Conservation (phyloP, 35 echinoderm and acorn worm genomes). For the Acanthaster planci region DNA sequence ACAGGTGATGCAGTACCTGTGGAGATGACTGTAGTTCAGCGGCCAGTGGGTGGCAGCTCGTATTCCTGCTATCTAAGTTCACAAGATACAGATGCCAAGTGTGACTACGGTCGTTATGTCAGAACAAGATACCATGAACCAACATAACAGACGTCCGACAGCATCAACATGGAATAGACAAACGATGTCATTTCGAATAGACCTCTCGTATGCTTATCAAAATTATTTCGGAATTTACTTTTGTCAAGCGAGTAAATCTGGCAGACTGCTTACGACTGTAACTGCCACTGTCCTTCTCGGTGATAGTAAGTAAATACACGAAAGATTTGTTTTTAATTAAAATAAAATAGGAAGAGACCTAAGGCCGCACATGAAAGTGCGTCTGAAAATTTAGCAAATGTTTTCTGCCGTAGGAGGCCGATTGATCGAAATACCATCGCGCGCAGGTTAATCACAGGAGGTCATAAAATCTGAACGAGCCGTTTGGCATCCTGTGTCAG, state of each 20-base stretch:
- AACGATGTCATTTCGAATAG: neutral
- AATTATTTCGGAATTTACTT: neutral
- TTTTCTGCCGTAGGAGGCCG: too few species aligned
- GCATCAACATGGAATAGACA: neutral
- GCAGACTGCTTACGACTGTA: neutral
- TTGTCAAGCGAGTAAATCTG: neutral
- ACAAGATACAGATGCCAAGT: neutral
- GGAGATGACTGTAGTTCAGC: neutral
- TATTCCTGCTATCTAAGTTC: neutral
- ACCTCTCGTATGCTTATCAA: neutral
- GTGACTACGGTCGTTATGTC: neutral
- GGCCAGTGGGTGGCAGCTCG: neutral
- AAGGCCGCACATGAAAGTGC: too few species aligned
- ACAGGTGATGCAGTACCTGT: neutral
- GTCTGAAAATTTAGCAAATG: too few species aligned
- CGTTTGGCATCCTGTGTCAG: too few species aligned
- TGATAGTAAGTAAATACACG: neutral
- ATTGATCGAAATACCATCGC: too few species aligned
- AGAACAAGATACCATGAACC: neutral
- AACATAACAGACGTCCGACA: neutral
- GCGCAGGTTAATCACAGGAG: too few species aligned
- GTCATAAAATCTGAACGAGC: too few species aligned
- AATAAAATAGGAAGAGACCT: too few species aligned
- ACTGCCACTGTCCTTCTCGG: neutral
- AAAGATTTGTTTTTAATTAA: neutral